A percentile compares a stretch with the other conserved stretches of the same genome.
Conservation (phyloP, 2,797 vertebrate genomes). For the Diplodus sargus region DNA sequence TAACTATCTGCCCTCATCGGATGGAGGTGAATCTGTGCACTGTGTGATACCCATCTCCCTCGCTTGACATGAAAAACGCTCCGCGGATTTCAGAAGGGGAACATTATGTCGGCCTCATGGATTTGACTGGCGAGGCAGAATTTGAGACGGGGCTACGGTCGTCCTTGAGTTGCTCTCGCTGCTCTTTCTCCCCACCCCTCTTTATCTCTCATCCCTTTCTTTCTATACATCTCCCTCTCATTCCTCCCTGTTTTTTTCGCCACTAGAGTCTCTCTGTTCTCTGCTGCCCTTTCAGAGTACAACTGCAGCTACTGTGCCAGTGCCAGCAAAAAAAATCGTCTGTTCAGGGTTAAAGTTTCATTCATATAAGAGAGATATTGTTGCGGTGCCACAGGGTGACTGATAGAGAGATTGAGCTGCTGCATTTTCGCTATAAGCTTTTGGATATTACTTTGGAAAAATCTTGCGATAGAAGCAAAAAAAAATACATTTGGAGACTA, state of each 20-base stretch:
- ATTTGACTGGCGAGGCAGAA: constrained; percentile 78
- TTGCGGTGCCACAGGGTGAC: constrained; percentile 51
- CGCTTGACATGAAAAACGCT: constrained; percentile 73
- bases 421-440: constrained; percentile 39
- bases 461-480: constrained; percentile 32
- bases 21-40: constrained; percentile 65
- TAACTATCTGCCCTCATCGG: constrained; percentile 71
- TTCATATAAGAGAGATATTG: constrained; percentile 62
- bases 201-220: constrained; percentile 24
- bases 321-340: constrained; percentile 53
- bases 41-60: constrained; percentile 74
- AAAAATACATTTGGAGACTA: constrained; percentile 39
- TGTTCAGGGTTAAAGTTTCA: constrained; percentile 65
- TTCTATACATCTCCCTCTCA: not conserved
- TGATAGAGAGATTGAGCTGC: constrained; percentile 50
- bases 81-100: constrained; percentile 56
- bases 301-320: constrained; percentile 49
- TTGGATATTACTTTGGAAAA: constrained; percentile 56
- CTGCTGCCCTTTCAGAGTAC: constrained; percentile 42
- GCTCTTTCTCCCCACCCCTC: constrained; percentile 32
- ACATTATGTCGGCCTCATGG: constrained; percentile 67
- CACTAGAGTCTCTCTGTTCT: not conserved
- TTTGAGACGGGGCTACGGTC: constrained; percentile 70
- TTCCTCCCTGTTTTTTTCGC: not conserved
- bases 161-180: constrained; percentile 68